Percentiles rank a stretch among this genome's conserved stretches.
Conservation (phyloP, 1,140 invertebrate genomes). For the Pseudomyrmex pallidus region DNA sequence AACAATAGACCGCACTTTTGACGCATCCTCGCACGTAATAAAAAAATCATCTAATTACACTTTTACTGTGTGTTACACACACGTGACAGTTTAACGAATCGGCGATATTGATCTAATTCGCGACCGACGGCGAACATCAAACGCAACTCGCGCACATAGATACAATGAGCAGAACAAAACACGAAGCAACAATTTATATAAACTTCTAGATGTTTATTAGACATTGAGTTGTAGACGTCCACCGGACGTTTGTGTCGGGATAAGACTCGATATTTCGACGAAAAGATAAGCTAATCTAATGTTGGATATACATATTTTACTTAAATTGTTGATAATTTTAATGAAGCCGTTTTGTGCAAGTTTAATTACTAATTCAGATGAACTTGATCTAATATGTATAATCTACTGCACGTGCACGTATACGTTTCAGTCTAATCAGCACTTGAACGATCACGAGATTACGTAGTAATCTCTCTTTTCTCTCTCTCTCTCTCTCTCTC, state of each 20-base stretch:
- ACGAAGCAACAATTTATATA: too few species aligned
- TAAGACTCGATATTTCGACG: too few species aligned
- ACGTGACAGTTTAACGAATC: constrained; percentile 27
- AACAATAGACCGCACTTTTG: neutral
- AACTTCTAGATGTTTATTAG: too few species aligned
- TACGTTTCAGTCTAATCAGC: constrained; percentile 16
- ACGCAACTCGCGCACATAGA: neutral
- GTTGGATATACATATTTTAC: too few species aligned
- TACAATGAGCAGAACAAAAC: neutral
- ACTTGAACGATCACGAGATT: neutral
- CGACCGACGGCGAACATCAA: neutral
- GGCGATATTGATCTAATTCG: constrained; percentile 43
- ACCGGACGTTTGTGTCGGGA: too few species aligned
- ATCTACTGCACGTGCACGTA: neutral
- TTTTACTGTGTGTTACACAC: neutral
- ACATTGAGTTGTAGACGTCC: too few species aligned
- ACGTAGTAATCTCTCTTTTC: neutral
- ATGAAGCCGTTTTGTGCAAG: too few species aligned
- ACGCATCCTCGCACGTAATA: neutral
- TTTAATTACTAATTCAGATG: too few species aligned
- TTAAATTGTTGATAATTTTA: too few species aligned
- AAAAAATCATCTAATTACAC: constrained; percentile 24
- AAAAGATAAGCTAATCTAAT: too few species aligned
- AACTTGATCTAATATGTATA: too few species aligned
- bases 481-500: too few species aligned